Base-by-base conservation (phyloP, 2,888 invertebrate species). In the Phlogophora meticulosa region DNA sequence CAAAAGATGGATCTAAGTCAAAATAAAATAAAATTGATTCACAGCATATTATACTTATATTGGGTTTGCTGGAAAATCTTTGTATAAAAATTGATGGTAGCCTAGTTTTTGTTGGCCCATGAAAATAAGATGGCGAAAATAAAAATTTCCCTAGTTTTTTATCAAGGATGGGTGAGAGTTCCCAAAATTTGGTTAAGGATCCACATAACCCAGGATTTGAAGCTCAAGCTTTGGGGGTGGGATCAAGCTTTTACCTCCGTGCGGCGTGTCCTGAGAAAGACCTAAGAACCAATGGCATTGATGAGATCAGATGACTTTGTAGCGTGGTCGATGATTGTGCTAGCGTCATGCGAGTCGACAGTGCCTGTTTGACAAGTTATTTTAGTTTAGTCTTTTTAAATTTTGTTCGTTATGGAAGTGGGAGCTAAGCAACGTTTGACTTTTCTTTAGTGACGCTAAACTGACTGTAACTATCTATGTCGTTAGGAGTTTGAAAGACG, bases 231-330 rank as follows among this genome's bases (percentile, higher is more conserved):
- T 86, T 86, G 58, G 90, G 92, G 91, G 86, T 88, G 89, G 90
- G 90, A 89, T 88, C 89, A 93, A 93, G 92, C 92, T 84, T 84
- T 95, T 95, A 95, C 95, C 95, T 95, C 95, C 94, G 76, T 90
- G 94, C 86, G 92, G 90, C 86, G 92, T 86, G 90, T 92, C 95
- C 95, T 95, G 95, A 95, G 95, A 95, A 95, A 95, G 95, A 95
- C 95, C 95, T 95, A 95, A 93, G 95, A 92, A 95, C 93, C 86
- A 94, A 93, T 93, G 94, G 88, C 89, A 85, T 86, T 90, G 94
- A 94, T 95, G 95, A 94, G 92, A 94, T 91, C 90, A 91, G 82
- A 91, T 92, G 92, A 88, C 82, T 84, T 71, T 84, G 88, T 87
- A 88, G 91, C 90, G 88, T 90, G 77, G 72, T 78, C 79, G 61